Percentiles rank a stretch among this genome's conserved stretches.
phyloP scores from a whole-genome alignment of 2,888 invertebrate species.

The Scelioninae gen. 2 region DNA sequence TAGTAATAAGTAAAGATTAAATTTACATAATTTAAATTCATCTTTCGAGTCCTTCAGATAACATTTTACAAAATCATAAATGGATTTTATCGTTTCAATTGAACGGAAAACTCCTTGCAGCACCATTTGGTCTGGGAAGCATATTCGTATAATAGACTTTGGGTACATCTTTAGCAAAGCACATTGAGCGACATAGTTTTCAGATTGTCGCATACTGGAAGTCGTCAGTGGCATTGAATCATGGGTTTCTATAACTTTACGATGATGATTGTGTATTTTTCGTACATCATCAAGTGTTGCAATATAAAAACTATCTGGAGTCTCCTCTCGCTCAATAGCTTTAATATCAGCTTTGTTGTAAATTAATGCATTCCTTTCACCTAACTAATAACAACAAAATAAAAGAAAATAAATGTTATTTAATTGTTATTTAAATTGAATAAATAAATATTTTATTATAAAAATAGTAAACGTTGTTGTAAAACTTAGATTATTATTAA shows the following conservation, averaged over 20 bases:
- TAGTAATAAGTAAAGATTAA: slow-evolving; percentile 1
- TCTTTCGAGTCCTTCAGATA: slow-evolving; percentile 81
- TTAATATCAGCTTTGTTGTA: slow-evolving; percentile 80
- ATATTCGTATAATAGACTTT: slow-evolving; percentile 83
- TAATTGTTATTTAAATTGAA: no score
- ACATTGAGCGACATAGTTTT: slow-evolving; percentile 72
- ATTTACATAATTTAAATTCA: slow-evolving; percentile 88
- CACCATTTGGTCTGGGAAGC: slow-evolving; percentile 90
- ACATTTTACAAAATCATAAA: slow-evolving; percentile 84
- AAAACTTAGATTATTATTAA: no score
- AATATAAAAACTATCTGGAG: slow-evolving; percentile 93
- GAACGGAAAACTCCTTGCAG: slow-evolving; percentile 91
- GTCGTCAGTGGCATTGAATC: slow-evolving; percentile 87
- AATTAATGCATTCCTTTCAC: slow-evolving; percentile 84
- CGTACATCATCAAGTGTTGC: slow-evolving; percentile 80
- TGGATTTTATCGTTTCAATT: slow-evolving; percentile 82
- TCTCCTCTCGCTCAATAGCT: slow-evolving; percentile 81
- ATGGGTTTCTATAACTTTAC: background rate
- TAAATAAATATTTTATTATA: background rate
- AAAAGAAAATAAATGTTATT: no score
- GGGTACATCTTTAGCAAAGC: slow-evolving; percentile 15
- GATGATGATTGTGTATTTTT: slow-evolving; percentile 25
- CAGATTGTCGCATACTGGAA: slow-evolving; percentile 81
- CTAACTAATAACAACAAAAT: slow-evolving; percentile 78
- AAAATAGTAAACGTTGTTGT: no score